Evolutionary conservation across 2,888 invertebrate species (phyloP), one percentile per base, ranked within the genome.

Genomic region (Dermolepida albohirtum): DNA sequence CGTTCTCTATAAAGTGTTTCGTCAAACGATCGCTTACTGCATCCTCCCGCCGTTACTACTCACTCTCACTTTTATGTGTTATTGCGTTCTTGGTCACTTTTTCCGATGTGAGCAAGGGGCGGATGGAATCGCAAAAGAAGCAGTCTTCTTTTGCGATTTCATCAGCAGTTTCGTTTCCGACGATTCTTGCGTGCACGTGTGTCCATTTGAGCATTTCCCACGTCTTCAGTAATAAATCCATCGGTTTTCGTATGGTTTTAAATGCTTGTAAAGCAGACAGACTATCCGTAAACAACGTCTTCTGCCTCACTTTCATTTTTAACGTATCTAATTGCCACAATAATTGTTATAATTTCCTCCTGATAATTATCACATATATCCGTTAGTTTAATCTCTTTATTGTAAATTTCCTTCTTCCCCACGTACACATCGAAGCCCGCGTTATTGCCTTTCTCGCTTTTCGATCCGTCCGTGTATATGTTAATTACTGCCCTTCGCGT

Each of bases 81-180:
- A 57, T 16, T 12, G 22, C 43, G 22, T 16, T 57, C 16, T n/a
- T 57, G 5, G 40, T 16, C 2, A 16, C 4, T 11, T 40, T 40
- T 6, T 17, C 57, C 11, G 57, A 57, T 4, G 14, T 14, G 5
- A 22, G 12, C 2, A 1, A 10, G 43, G 40, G 40, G 1, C 1
- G 1, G 8, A 16, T 6, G 4, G 1, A 7, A 1, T n/a, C 22
- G 17, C 12, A 2, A 1, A 5, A 40, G 7, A 11, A 5, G 5
- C 14, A 40, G 41, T 4, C 57, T 10, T 41, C 41, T 27, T 41
- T 57, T 6, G 57, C 57, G 1, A 52, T 14, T 57, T 57, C 16
- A 40, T 57, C 41, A 6, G 57, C 57, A 5, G 41, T 5, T 10
- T 57, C 57, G 16, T 41, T 57, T 10, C 57, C 57, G 2, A 5